Conservation (phyloP, 2,888 invertebrate species). For the Celastrina argiolus region DNA sequence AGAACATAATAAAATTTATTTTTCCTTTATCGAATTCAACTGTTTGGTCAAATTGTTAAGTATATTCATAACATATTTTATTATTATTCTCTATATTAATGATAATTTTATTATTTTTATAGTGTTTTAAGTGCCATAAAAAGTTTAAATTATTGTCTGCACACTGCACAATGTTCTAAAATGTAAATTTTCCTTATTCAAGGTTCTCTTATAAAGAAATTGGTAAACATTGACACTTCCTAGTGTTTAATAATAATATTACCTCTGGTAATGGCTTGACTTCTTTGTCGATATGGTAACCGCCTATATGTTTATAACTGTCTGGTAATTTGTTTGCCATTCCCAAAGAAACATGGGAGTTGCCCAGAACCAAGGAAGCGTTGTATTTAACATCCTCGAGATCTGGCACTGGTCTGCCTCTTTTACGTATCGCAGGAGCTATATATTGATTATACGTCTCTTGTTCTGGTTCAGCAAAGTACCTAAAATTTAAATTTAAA, state of each 20-base stretch:
- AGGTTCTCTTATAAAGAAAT: too few species aligned
- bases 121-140: not conserved
- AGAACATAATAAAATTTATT: too few species aligned
- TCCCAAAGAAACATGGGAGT: constrained; percentile 51
- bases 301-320: constrained; percentile 37
- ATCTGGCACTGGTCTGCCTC: constrained; percentile 27
- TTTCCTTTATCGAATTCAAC: too few species aligned
- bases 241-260: constrained; percentile 6
- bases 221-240: not conserved
- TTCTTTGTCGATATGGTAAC: constrained; percentile 38
- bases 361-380: constrained; percentile 38
- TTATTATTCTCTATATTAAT: too few species aligned
- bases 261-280: constrained; percentile 41
- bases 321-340: constrained; percentile 45
- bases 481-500: constrained; percentile 9
- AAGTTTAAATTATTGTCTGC: too few species aligned
- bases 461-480: constrained; percentile 16
- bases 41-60: too few species aligned
- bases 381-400: constrained; percentile 30
- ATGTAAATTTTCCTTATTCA: not conserved
- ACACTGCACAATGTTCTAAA: too few species aligned
- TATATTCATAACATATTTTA: too few species aligned
- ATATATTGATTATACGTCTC: constrained; percentile 25
- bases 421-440: constrained; percentile 25
- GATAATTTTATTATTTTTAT: not conserved